Evolutionary conservation across 2,797 vertebrate genomes (phyloP).

Genomic region (Spheniscus humboldti): DNA sequence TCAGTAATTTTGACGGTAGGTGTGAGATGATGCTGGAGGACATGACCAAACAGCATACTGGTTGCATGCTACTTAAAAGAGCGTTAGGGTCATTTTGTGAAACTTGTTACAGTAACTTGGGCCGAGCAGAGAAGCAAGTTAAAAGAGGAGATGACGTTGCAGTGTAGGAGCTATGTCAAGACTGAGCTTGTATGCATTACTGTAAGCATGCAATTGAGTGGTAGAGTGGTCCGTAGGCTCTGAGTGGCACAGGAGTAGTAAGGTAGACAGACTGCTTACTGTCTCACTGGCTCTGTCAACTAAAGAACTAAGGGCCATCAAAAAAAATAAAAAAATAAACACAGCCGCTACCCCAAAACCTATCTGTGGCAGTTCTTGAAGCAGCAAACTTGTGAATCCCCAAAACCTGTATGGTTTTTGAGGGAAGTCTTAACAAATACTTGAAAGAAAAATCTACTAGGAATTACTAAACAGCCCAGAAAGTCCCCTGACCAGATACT

Average conservation of each 20-base stretch:
- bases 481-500: not conserved
- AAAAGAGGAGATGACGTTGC: not conserved
- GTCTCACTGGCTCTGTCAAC: not conserved
- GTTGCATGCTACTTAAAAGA: not conserved
- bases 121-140: not conserved
- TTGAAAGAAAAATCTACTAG: not conserved
- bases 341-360: too few species aligned
- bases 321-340: not conserved
- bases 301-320: not conserved
- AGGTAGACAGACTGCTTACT: not conserved
- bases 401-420: fast-evolving
- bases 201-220: not conserved
- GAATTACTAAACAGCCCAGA: not conserved
- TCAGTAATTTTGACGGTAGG: not conserved
- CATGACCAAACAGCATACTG: too few species aligned
- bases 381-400: not conserved
- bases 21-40: not conserved
- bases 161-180: not conserved
- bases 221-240: not conserved
- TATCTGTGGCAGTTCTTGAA: not conserved
- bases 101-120: not conserved
- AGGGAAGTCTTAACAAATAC: not conserved
- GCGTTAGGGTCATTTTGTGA: not conserved
- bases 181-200: not conserved
- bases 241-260: not conserved